Conservation (phyloP, 1,140 invertebrate genomes). For the Caenorhabditis inopinata region DNA sequence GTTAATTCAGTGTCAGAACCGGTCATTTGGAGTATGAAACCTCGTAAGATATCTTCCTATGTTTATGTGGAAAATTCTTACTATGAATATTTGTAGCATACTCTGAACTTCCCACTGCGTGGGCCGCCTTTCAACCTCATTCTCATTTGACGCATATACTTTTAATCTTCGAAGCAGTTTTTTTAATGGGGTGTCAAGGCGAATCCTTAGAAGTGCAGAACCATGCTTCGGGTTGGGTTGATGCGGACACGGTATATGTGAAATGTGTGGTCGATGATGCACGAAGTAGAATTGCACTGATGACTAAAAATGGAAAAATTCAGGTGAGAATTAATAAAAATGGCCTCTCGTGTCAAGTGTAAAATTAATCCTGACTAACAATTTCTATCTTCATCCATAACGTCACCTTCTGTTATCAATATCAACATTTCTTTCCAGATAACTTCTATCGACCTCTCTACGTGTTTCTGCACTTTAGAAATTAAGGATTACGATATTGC, state of each 20-base stretch:
- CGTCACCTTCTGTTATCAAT: too few species aligned
- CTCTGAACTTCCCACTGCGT: conserved; percentile 24
- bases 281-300: background rate
- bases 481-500: background rate
- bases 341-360: too few species aligned
- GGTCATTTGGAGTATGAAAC: conserved; percentile 37
- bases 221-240: background rate
- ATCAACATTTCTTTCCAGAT: background rate
- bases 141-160: conserved; percentile 34
- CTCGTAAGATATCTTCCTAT: conserved; percentile 17
- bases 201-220: conserved; percentile 17
- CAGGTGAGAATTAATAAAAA: too few species aligned
- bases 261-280: background rate
- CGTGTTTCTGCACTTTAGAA: background rate
- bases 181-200: conserved; percentile 36
- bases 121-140: conserved; percentile 37
- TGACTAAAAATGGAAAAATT: background rate
- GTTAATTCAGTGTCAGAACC: conserved; percentile 40
- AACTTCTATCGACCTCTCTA: conserved; percentile 16
- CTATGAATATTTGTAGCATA: background rate
- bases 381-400: too few species aligned
- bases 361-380: too few species aligned
- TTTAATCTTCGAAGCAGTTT: background rate
- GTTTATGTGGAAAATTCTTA: background rate
- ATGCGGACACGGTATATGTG: background rate